phyloP scores from a whole-genome alignment of 2,797 vertebrate species.

The Chelidonichthys spinosus region DNA sequence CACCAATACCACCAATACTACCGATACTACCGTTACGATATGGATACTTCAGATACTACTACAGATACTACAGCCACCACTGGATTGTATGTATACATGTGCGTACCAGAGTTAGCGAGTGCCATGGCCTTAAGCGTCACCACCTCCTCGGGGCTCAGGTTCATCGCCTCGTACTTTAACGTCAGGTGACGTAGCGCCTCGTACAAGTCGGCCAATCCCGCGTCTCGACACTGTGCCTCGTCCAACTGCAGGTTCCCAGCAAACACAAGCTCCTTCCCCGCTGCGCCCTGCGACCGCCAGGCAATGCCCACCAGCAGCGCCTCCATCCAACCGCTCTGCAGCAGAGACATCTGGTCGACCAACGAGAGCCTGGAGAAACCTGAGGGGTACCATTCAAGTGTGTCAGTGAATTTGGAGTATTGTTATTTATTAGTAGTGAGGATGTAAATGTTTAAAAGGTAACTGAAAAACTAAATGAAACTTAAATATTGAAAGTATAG shows the following conservation, averaged over 20 bases:
- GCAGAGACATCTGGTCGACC: constrained; percentile 83
- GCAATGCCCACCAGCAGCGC: constrained; percentile 79
- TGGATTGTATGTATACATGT: constrained; percentile 51
- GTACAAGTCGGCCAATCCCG: constrained; percentile 74
- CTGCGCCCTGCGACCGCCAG: constrained; percentile 68
- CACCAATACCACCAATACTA: too few species aligned
- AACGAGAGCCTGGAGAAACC: constrained; percentile 80
- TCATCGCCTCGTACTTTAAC: constrained; percentile 72
- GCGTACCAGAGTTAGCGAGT: constrained; percentile 80
- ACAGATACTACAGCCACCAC: too few species aligned
- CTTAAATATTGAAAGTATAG: too few species aligned
- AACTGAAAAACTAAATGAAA: too few species aligned
- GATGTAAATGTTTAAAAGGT: too few species aligned
- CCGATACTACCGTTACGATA: too few species aligned
- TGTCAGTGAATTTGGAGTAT: too few species aligned
- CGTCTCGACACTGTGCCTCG: constrained; percentile 65
- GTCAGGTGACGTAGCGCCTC: constrained; percentile 76
- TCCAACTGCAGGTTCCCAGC: constrained; percentile 76
- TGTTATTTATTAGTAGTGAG: too few species aligned
- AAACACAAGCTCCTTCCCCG: constrained; percentile 74
- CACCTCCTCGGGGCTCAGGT: constrained; percentile 76
- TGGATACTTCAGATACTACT: too few species aligned
- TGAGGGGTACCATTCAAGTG: too few species aligned
- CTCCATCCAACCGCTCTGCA: constrained; percentile 86
- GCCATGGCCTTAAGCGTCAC: constrained; percentile 80